A percentile compares a stretch with the other conserved stretches of the same genome.
Evolutionary conservation across 2,113 vertebrate species (phyloP).

Genomic region (Isichthys henryi): DNA sequence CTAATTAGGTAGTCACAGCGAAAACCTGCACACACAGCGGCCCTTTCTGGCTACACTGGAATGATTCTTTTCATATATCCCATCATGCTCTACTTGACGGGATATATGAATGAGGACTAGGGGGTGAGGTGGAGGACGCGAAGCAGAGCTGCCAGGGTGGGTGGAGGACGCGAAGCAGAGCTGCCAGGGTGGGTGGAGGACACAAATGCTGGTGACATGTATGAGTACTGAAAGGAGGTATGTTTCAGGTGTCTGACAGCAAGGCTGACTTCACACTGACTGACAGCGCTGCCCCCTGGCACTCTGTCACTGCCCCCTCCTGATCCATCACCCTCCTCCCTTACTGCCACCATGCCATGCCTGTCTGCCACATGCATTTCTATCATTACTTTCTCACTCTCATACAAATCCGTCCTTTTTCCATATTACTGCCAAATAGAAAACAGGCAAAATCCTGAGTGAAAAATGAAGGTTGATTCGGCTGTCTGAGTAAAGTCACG

Average conservation of each 20-base stretch:
- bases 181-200: background rate
- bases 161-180: background rate
- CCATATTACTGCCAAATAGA: background rate
- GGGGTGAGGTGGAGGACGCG: background rate
- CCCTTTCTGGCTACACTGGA: too few species aligned
- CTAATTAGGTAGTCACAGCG: too few species aligned
- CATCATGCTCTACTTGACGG: background rate
- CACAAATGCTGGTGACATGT: background rate
- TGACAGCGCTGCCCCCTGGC: background rate
- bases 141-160: background rate
- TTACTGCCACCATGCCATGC: background rate
- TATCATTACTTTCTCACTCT: background rate
- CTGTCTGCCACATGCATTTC: background rate
- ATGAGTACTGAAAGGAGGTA: background rate
- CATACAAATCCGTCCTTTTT: background rate
- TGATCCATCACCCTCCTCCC: background rate
- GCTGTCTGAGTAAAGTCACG: background rate
- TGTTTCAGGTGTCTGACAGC: background rate
- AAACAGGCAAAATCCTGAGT: background rate
- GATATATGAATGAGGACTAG: background rate
- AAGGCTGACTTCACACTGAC: background rate
- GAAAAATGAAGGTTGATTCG: background rate
- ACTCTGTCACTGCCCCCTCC: background rate
- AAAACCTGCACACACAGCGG: too few species aligned
- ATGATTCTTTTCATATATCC: too few species aligned